These are phyloP conservation scores for Pelagia noctiluca DNA, from an alignment of 30 jellyfish, hydroid and myxozoan species.

Conservation along the genomic window DNA sequence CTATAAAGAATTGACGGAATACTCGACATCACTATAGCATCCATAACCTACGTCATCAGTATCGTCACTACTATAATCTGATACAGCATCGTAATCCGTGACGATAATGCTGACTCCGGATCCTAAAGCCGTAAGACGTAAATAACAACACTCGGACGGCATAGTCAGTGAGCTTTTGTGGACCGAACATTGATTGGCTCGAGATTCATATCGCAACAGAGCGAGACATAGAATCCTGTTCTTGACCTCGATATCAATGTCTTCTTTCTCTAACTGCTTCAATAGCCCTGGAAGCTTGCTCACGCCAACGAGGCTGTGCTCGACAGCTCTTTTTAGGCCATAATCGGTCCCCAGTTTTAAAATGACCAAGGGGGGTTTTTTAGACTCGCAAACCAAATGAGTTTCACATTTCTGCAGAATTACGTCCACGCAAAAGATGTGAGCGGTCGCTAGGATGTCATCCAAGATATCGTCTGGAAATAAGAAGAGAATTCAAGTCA, in stretches of 20 bases:
- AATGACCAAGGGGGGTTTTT: constrained; percentile 40
- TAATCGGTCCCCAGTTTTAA: constrained; percentile 36
- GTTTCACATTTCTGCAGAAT: constrained; percentile 47
- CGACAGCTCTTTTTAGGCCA: constrained; percentile 27
- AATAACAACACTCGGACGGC: constrained; percentile 32
- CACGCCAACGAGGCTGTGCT: constrained; percentile 29
- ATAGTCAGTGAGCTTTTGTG: constrained; percentile 5
- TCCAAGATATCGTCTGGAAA: constrained; percentile 34
- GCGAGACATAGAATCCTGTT: constrained; percentile 55
- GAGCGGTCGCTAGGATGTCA: constrained; percentile 26
- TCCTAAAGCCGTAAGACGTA: neutral
- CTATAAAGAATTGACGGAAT: neutral
- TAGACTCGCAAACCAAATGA: constrained; percentile 20
- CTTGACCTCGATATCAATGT: constrained; percentile 47
- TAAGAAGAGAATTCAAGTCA: neutral
- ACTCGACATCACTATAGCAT: neutral
- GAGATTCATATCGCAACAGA: constrained; percentile 22
- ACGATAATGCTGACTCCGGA: neutral
- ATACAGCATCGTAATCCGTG: neutral
- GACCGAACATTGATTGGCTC: neutral
- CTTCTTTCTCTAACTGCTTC: constrained; percentile 48
- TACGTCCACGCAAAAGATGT: constrained; percentile 37
- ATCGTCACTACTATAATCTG: constrained; percentile 48
- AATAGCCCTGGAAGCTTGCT: constrained; percentile 53
- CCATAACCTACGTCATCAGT: constrained; percentile 42